phyloP scores from a whole-genome alignment of 1,140 invertebrate genomes.

The Cephus cinctus region DNA sequence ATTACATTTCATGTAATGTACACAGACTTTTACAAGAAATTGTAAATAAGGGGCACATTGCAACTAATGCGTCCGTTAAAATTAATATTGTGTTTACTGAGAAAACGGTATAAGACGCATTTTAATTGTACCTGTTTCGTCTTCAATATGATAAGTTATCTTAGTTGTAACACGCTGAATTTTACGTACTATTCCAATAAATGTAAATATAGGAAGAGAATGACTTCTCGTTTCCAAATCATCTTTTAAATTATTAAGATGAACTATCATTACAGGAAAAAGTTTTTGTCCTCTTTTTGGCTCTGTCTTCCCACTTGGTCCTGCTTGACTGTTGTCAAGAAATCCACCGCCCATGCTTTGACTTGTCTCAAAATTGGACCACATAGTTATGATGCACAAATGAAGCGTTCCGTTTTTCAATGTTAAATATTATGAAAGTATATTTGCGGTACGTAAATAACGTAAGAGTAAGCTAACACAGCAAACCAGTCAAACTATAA shows the following conservation, averaged over 20 bases:
- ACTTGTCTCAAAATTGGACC: constrained; percentile 29
- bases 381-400: too few relatives aligned
- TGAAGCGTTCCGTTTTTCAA: too few relatives aligned
- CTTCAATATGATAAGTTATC: constrained; percentile 40
- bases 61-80: too few relatives aligned
- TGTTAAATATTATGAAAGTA: too few relatives aligned
- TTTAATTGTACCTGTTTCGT: constrained; percentile 47
- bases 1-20: too few relatives aligned
- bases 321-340: constrained; percentile 27
- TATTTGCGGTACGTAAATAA: too few relatives aligned
- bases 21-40: too few relatives aligned
- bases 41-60: too few relatives aligned
- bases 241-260: constrained; percentile 23
- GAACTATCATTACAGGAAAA: constrained; percentile 40
- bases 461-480: too few relatives aligned
- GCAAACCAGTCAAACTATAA: too few relatives aligned
- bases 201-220: constrained; percentile 25
- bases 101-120: too few relatives aligned
- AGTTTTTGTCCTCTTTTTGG: constrained; percentile 30
- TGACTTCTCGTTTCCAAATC: constrained; percentile 31
- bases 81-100: too few relatives aligned
- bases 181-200: constrained; percentile 36
- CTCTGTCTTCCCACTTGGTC: constrained; percentile 14
- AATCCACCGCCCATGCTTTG: constrained; percentile 29
- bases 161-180: constrained; percentile 41